These are phyloP conservation scores for Anagrus nilaparvatae DNA, from an alignment of 1,140 invertebrate species.

Conservation along the genomic window DNA sequence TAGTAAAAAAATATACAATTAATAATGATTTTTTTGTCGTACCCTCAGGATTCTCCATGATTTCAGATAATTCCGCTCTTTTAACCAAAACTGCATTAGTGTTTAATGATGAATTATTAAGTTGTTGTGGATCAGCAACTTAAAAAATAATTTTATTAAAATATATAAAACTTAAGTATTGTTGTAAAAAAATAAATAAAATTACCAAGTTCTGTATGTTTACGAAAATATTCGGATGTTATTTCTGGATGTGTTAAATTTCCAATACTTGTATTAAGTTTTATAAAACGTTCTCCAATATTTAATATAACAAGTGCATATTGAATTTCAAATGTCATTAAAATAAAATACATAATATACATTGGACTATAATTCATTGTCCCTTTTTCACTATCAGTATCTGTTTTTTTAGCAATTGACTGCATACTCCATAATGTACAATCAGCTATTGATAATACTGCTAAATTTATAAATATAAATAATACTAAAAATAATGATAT, in stretches of 20 bases:
- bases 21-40: no score
- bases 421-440: constrained; percentile 26
- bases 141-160: no score
- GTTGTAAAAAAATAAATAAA: neutral
- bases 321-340: constrained; percentile 32
- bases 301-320: constrained; percentile 32
- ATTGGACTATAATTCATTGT: constrained; percentile 35
- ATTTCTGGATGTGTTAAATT: constrained; percentile 23
- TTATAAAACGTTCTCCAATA: constrained; percentile 29
- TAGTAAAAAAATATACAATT: no score
- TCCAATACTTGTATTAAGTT: constrained; percentile 30
- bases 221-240: constrained; percentile 23
- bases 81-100: no score
- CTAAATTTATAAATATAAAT: constrained; percentile 19
- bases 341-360: constrained; percentile 35
- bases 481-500: constrained; percentile 20
- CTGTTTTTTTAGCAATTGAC: constrained; percentile 20
- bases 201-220: constrained; percentile 27
- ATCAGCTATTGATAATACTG: constrained; percentile 26
- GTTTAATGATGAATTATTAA: no score
- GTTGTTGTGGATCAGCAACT: no score
- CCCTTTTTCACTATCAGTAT: constrained; percentile 23
- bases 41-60: no score
- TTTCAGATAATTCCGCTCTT: no score
- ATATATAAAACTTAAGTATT: no score